Conservation (phyloP, 2,888 invertebrate species). For the Diloba caeruleocephala region DNA sequence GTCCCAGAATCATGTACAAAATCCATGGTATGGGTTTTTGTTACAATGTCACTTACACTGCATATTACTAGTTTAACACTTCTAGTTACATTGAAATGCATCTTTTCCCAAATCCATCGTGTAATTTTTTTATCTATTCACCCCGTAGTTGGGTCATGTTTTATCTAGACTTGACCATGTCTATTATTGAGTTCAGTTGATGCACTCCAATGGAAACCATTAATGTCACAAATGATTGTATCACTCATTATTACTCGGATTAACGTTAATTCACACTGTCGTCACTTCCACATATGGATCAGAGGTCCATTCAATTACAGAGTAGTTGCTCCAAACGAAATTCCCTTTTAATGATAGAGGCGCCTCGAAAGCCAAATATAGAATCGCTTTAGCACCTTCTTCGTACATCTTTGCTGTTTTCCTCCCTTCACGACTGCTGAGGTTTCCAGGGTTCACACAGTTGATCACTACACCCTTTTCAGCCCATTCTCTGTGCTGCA, state of each 20-base stretch:
- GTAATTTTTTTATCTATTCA: too few species aligned
- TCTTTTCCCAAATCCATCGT: too few species aligned
- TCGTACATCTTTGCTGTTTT: slow-evolving; percentile 78
- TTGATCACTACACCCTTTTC: slow-evolving; percentile 77
- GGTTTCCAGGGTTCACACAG: slow-evolving; percentile 82
- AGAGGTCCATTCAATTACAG: slow-evolving; percentile 83
- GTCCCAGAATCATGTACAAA: too few species aligned
- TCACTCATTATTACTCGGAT: slow-evolving; percentile 6
- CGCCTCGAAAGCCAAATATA: slow-evolving; percentile 82
- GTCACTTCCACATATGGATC: slow-evolving; percentile 84
- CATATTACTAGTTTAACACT: too few species aligned
- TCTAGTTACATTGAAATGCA: background rate
- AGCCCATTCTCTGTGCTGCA: slow-evolving; percentile 90
- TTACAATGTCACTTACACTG: too few species aligned
- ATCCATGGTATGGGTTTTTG: too few species aligned
- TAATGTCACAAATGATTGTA: background rate
- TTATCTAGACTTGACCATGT: background rate
- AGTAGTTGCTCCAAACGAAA: slow-evolving; percentile 86
- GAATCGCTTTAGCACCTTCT: slow-evolving; percentile 82
- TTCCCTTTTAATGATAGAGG: slow-evolving; percentile 82
- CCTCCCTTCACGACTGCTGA: slow-evolving; percentile 72
- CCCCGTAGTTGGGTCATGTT: background rate
- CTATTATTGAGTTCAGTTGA: background rate
- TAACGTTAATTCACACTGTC: slow-evolving; percentile 66
- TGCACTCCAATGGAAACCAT: background rate